Percentiles rank a stretch among this genome's conserved stretches.
phyloP scores from a whole-genome alignment of 2,797 vertebrate genomes.

The Coregonus sp. region DNA sequence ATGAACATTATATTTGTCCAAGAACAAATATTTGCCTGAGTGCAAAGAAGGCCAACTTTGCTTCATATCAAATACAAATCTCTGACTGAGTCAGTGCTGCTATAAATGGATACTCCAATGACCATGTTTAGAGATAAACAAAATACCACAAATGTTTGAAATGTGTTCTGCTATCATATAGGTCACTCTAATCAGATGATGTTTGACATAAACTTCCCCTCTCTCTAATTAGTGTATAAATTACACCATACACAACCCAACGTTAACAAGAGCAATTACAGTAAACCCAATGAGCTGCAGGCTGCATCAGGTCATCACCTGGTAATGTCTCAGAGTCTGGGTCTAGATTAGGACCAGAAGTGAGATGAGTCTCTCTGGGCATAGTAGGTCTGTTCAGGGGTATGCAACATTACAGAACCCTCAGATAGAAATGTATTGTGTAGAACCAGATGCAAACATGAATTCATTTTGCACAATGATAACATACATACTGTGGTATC shows the following conservation, averaged over 20 bases:
- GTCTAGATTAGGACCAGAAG: conserved; percentile 11
- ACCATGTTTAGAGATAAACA: no score
- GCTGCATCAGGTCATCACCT: conserved; percentile 29
- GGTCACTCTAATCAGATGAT: conserved; percentile 46
- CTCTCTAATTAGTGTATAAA: conserved; percentile 33
- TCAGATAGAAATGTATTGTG: no score
- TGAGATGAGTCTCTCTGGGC: not conserved
- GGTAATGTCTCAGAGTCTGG: conserved; percentile 7
- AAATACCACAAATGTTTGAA: conserved; percentile 29
- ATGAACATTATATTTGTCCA: conserved; percentile 7
- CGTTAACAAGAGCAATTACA: conserved; percentile 36
- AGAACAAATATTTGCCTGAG: conserved; percentile 11
- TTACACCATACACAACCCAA: conserved; percentile 32
- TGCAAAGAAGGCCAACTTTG: conserved; percentile 62
- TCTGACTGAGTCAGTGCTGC: conserved; percentile 51
- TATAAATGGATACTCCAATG: conserved; percentile 42
- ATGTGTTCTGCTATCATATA: conserved; percentile 44
- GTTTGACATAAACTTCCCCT: conserved; percentile 47
- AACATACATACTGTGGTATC: conserved; percentile 12
- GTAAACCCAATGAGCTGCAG: conserved; percentile 28
- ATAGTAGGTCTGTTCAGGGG: not conserved
- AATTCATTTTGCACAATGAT: conserved; percentile 44
- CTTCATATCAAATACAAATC: conserved; percentile 61
- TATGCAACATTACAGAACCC: not conserved
- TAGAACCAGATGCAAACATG: conserved; percentile 48